Evolutionary conservation across 2,888 invertebrate genomes (phyloP), one percentile per base, ranked within the genome.

Genomic region (Sinelater perroti): DNA sequence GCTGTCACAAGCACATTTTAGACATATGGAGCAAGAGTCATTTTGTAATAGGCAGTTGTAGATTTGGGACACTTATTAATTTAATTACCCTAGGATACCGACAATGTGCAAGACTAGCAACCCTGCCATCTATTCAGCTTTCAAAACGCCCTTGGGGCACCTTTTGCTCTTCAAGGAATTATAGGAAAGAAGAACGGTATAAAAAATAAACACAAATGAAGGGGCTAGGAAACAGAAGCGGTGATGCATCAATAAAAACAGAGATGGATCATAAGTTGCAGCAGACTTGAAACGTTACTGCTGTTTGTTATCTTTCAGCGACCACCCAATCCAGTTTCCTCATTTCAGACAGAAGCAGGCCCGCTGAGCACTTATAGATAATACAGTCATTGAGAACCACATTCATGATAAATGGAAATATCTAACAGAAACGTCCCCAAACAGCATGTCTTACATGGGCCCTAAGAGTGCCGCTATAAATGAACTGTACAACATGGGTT

Each of bases 301-400:
- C 91, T 78, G 95, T 95, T 68, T 92, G 94, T 72, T 96, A 96
- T 94, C 67, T 96, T 93, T 77, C 93, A 93, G 76, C 80, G 90
- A 66, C 88, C 89, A 62, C 89, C 90, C 65, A 93, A 94, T 75
- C 86, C 87, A 51, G 75, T 87, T 93, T 75, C 84, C 87, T 62
- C 83, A 87, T 63, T 78, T 76, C 58, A 87, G 87, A 62, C 87
- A 87, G 42, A 91, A 91, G 78, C 83, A 83, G 67, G 86, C 89
- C 68, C 86, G 90, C 67, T 95, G 95, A 95, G 90, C 93, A 26
- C 85, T 92, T 60, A 93, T 91, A 59, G 95, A 95, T 79, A 95
- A 95, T 78, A 87, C 88, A 74, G 87, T 91, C 72, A 86, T 91
- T 70, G 94, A 93, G 90, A 90, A 86, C 79, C 82, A 91, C 90